Base-by-base conservation (phyloP, 1,140 invertebrate genomes). In the Dreissena rostriformis region DNA sequence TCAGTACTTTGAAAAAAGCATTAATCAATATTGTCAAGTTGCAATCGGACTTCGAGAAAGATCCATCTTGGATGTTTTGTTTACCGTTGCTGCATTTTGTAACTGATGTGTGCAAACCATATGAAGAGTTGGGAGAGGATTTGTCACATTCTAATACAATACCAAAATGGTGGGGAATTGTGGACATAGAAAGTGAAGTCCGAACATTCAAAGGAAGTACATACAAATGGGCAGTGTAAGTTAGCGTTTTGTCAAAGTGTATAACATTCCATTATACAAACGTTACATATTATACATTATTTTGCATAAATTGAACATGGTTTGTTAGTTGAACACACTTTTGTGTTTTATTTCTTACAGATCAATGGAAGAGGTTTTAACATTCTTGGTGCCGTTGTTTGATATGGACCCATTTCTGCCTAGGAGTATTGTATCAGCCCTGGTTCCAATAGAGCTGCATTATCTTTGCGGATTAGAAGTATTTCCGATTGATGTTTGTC, bases 81-180 rank as follows among this genome's bases (percentile, higher is more conserved):
- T 61, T 76, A n/a, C 74, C 74, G 17, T 26, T 55, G 74, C 24
- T 65, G 17, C 74, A 76, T 76, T 76, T 76, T 76, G 52, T 65
- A 11, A 8, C 74, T 39, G 61, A 28, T 11, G 55, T 61, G 15
- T 65, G 55, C n/a, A 65, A 76, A 52, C 74, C 74, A 65, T 76
- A 65, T 39, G 61, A 76, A 15, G 61, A 76, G 19, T 14, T 49
- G 5, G 29, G 55, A 17, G 26, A 61, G 53, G 57, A 76, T 65
- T 22, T 76, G 12, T 39, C 12, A n/a, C 74, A 76, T 39, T 28
- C 61, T 22, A 17, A 29, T 4, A 29, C 14, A 0, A 22, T 15
- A 39, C 74, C 74, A 65, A 66, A 76, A 65, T 76, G 74, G 74
- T 76, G 74, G 74, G 74, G 74, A 39, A 65, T 51, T 39, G 26